These are phyloP conservation scores for Podarcis cretensis DNA, from an alignment of 2,113 vertebrate species.

Conservation along the genomic window DNA sequence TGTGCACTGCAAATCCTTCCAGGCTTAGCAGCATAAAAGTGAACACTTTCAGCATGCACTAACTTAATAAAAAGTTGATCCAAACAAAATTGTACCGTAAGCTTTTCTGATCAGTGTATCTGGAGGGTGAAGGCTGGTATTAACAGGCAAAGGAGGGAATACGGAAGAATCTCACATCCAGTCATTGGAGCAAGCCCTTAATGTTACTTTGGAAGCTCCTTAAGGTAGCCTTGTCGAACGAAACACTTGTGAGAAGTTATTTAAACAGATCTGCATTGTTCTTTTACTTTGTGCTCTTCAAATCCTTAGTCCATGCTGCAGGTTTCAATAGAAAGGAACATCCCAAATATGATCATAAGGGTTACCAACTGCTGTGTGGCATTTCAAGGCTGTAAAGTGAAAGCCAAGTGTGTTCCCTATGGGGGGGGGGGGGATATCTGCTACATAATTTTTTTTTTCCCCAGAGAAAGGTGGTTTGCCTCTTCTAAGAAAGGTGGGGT, in stretches of 20 bases:
- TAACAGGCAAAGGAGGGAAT: background rate
- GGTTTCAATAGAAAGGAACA: background rate
- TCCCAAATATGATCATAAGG: background rate
- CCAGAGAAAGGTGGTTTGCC: background rate
- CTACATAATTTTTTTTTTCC: background rate
- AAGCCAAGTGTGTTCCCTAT: background rate
- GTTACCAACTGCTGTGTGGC: background rate
- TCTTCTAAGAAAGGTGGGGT: background rate
- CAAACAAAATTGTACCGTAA: background rate
- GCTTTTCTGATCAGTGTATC: background rate
- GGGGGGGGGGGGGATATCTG: background rate
- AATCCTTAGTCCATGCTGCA: background rate
- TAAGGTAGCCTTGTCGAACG: background rate
- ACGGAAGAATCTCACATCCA: background rate
- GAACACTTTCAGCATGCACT: rapidly evolving
- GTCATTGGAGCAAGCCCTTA: rapidly evolving
- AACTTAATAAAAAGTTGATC: constrained; percentile 1
- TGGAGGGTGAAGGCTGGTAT: rapidly evolving
- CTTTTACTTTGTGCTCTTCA: background rate
- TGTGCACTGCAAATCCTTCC: background rate
- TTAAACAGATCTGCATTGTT: background rate
- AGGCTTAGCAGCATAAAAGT: background rate
- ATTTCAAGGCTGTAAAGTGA: background rate
- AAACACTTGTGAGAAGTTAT: background rate
- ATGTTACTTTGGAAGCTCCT: background rate